Percentiles rank a stretch among this genome's conserved stretches.
Conservation (phyloP, 2,888 invertebrate species). For the Cephonodes hylas region DNA sequence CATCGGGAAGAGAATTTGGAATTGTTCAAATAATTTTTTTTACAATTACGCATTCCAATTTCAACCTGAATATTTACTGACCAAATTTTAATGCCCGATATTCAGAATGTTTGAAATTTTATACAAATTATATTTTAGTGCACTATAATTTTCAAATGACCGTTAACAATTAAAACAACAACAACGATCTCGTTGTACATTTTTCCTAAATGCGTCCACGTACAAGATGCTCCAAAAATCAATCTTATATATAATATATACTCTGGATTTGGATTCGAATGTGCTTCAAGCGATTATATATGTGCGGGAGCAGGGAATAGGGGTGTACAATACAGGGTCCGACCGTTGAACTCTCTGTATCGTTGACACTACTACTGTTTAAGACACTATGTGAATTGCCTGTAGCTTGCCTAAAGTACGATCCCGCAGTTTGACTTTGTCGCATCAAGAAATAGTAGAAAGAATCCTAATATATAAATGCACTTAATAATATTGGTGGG, state of each 20-base stretch:
- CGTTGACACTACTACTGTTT: constrained; percentile 12
- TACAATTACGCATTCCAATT: no score
- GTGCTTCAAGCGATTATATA: constrained; percentile 3
- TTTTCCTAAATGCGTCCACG: neutral
- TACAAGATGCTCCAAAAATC: neutral
- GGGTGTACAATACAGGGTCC: neutral
- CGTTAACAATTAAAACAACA: no score
- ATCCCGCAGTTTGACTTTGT: constrained; percentile 6
- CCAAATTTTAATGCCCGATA: no score
- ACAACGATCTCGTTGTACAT: no score
- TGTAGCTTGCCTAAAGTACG: constrained; percentile 1
- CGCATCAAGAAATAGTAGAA: neutral
- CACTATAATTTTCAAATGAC: no score
- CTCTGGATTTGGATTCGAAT: neutral
- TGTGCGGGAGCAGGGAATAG: neutral
- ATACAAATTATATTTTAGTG: no score
- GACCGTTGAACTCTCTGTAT: neutral
- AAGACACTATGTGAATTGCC: constrained; percentile 18
- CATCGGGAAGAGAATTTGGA: neutral
- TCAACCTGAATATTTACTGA: neutral
- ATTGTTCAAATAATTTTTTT: neutral
- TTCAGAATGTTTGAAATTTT: no score
- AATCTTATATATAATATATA: neutral
- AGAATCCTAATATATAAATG: neutral
- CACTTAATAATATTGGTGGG: neutral